These are phyloP conservation scores for Anarrhichthys ocellatus DNA, from an alignment of 2,113 vertebrate genomes.

Conservation along the genomic window DNA sequence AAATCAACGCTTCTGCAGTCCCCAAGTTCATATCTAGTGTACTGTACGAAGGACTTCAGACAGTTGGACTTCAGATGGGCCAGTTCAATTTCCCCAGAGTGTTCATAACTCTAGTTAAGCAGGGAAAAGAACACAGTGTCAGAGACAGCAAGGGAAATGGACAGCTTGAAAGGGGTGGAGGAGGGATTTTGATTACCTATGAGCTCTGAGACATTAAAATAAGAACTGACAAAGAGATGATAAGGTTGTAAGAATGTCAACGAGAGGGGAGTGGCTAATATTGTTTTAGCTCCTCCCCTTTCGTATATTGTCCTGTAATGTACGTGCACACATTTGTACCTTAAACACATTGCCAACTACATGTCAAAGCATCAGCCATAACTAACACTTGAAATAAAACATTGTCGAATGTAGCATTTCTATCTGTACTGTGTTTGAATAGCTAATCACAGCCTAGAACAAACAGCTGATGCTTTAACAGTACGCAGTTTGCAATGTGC, in stretches of 20 bases:
- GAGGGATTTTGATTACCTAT: conserved; percentile 77
- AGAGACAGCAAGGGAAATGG: conserved; percentile 81
- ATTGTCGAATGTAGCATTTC: not conserved
- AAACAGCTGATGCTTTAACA: conserved; percentile 22
- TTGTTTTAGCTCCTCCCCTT: conserved; percentile 72
- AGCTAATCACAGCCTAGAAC: not conserved
- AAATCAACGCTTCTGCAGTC: conserved; percentile 81
- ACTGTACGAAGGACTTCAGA: conserved; percentile 84
- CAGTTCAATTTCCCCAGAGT: conserved; percentile 83
- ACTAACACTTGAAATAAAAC: not conserved
- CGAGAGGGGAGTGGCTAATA: conserved; percentile 69
- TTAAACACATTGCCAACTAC: not conserved
- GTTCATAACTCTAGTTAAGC: conserved; percentile 86
- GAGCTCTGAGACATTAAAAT: conserved; percentile 61
- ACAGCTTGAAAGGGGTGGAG: conserved; percentile 84
- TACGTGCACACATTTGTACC: conserved; percentile 29
- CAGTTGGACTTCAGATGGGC: conserved; percentile 85
- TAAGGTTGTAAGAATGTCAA: conserved; percentile 56
- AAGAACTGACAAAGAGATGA: conserved; percentile 68
- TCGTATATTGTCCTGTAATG: conserved; percentile 52
- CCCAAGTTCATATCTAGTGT: conserved; percentile 83
- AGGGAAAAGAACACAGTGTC: conserved; percentile 84
- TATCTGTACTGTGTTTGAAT: not conserved
- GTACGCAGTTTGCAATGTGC: not conserved
- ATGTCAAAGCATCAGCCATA: conserved; percentile 35